phyloP scores from a whole-genome alignment of 2,888 invertebrate species.

The Graphium colonna region DNA sequence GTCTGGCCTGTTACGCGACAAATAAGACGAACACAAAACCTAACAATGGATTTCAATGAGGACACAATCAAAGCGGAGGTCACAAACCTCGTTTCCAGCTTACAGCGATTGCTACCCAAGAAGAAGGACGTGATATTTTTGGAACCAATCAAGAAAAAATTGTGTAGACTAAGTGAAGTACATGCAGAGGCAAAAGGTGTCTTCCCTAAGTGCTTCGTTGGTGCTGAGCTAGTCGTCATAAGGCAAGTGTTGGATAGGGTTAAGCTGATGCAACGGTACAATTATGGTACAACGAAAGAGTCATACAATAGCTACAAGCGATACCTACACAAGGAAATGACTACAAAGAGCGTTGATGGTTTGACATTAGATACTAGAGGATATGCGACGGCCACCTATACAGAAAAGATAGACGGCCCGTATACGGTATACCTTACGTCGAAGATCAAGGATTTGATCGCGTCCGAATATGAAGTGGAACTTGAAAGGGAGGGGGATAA shows the following conservation, averaged over 20 bases:
- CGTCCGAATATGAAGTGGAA: slow-evolving; percentile 64
- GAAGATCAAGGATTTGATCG: slow-evolving; percentile 61
- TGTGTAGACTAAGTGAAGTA: slow-evolving; percentile 55
- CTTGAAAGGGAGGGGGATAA: slow-evolving; percentile 55
- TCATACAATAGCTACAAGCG: slow-evolving; percentile 55
- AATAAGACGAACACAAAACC: slow-evolving; percentile 43
- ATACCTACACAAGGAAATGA: slow-evolving; percentile 63
- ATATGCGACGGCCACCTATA: slow-evolving; percentile 64
- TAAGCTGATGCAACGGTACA: slow-evolving; percentile 65
- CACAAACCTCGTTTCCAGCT: slow-evolving; percentile 53
- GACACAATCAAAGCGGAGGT: slow-evolving; percentile 62
- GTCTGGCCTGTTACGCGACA: slow-evolving; percentile 53
- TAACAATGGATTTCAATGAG: slow-evolving; percentile 68
- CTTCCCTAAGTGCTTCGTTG: slow-evolving; percentile 67
- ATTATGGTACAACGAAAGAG: slow-evolving; percentile 60
- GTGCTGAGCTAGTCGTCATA: slow-evolving; percentile 57
- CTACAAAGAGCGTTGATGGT: slow-evolving; percentile 50
- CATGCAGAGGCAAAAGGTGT: slow-evolving; percentile 66
- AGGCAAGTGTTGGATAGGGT: slow-evolving; percentile 63
- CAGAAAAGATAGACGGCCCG: slow-evolving; percentile 48
- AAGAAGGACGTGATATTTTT: slow-evolving; percentile 56
- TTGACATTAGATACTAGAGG: slow-evolving; percentile 59
- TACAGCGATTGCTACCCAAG: slow-evolving; percentile 63
- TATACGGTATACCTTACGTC: slow-evolving; percentile 61
- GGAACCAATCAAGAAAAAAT: slow-evolving; percentile 41